These are phyloP conservation scores for Chlorodrepanis virens DNA, from an alignment of 2,113 vertebrate species.

Conservation along the genomic window DNA sequence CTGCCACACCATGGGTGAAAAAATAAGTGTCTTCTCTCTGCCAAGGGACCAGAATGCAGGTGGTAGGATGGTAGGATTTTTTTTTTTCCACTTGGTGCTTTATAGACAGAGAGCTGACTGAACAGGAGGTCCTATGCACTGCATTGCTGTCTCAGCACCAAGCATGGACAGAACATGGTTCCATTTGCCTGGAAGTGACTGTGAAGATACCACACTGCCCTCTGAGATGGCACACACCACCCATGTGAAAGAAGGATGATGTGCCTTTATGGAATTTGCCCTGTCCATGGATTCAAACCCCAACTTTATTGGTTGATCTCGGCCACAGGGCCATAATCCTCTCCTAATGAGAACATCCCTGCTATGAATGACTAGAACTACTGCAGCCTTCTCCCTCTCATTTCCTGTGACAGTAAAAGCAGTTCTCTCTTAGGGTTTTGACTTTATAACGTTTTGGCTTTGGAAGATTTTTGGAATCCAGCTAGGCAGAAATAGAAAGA, in stretches of 20 bases:
- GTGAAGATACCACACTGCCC: background rate
- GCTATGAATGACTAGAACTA: background rate
- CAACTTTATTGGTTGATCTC: background rate
- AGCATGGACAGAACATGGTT: background rate
- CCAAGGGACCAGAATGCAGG: background rate
- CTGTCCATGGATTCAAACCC: background rate
- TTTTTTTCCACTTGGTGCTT: background rate
- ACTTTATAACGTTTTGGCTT: background rate
- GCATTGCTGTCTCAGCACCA: background rate
- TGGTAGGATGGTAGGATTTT: too few relatives aligned
- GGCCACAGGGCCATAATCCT: background rate
- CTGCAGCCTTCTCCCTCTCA: background rate
- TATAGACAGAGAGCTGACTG: background rate
- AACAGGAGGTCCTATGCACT: background rate
- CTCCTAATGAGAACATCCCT: background rate
- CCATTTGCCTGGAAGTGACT: background rate
- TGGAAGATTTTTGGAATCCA: background rate
- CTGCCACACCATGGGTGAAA: background rate
- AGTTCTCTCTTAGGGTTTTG: background rate
- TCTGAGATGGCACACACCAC: background rate
- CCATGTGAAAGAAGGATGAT: background rate
- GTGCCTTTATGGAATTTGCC: background rate
- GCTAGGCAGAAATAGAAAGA: conserved; percentile 21
- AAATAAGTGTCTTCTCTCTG: background rate
- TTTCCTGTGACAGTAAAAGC: conserved; percentile 10